A percentile compares a stretch with the other conserved stretches of the same genome.
Evolutionary conservation across 2,888 invertebrate genomes (phyloP).

Genomic region (Gerris lacustris): DNA sequence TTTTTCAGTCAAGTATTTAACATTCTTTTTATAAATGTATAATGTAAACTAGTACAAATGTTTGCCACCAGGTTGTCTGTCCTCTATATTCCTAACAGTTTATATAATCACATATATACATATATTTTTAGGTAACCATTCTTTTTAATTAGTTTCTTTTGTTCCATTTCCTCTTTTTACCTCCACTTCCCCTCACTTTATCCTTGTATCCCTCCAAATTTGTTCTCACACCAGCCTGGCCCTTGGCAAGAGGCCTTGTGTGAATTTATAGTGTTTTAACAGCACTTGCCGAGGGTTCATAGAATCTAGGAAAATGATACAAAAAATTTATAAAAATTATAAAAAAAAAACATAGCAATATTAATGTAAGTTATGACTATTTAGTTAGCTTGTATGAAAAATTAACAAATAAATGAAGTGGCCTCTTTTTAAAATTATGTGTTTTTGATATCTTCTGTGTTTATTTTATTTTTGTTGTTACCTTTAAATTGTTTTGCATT

Average conservation of each 20-base stretch:
- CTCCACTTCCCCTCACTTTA: neutral
- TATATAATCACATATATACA: too few relatives aligned
- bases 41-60: neutral
- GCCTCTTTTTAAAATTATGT: constrained; percentile 2
- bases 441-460: neutral
- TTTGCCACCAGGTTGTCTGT: neutral
- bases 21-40: too few relatives aligned
- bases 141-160: too few relatives aligned
- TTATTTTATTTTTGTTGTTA: too few relatives aligned
- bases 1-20: too few relatives aligned
- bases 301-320: neutral
- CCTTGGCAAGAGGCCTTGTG: too few relatives aligned
- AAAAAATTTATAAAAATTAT: neutral
- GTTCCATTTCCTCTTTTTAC: too few relatives aligned
- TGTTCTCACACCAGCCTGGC: neutral
- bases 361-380: constrained; percentile 5
- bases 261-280: too few relatives aligned
- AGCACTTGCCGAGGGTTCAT: neutral
- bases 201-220: neutral
- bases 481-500: too few relatives aligned
- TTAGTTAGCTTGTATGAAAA: constrained; percentile 3
- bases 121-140: too few relatives aligned
- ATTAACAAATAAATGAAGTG: constrained; percentile 5
- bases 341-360: neutral
- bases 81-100: neutral